A percentile compares a stretch with the other conserved stretches of the same genome.
Evolutionary conservation across 2,797 vertebrate genomes (phyloP).

Genomic region (Podargus strigoides): DNA sequence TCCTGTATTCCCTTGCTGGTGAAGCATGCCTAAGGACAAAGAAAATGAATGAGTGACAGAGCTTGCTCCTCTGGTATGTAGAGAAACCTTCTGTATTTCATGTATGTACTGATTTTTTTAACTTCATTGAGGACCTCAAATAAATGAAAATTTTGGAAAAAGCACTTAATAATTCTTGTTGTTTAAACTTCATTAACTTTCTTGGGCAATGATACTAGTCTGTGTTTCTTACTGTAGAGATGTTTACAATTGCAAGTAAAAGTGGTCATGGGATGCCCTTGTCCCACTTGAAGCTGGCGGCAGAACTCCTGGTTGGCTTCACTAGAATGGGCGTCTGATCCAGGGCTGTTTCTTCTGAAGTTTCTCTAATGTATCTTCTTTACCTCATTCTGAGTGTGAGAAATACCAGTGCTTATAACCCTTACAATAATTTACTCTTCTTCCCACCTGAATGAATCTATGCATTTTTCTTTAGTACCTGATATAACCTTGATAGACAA

Average conservation of each 20-base stretch:
- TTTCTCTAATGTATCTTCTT: neutral
- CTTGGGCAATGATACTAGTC: neutral
- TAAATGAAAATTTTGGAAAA: neutral
- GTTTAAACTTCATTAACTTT: neutral
- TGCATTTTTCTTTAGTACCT: neutral
- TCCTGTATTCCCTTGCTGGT: neutral
- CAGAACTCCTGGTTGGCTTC: neutral
- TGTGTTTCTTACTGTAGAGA: neutral
- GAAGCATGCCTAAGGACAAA: neutral
- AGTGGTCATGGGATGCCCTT: neutral
- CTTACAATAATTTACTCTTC: neutral
- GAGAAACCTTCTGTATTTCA: neutral
- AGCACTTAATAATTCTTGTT: neutral
- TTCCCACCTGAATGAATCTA: neutral
- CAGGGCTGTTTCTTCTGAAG: neutral
- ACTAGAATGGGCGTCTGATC: neutral
- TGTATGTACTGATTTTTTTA: neutral
- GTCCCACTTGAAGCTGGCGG: neutral
- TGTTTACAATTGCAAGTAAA: neutral
- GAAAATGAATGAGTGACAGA: neutral
- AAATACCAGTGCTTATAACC: neutral
- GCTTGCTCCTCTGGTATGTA: neutral
- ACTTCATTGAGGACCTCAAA: neutral
- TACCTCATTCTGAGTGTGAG: neutral
- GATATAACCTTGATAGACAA: neutral